Conservation (phyloP, 2,113 vertebrate genomes). For the Rhinolophus sinicus region DNA sequence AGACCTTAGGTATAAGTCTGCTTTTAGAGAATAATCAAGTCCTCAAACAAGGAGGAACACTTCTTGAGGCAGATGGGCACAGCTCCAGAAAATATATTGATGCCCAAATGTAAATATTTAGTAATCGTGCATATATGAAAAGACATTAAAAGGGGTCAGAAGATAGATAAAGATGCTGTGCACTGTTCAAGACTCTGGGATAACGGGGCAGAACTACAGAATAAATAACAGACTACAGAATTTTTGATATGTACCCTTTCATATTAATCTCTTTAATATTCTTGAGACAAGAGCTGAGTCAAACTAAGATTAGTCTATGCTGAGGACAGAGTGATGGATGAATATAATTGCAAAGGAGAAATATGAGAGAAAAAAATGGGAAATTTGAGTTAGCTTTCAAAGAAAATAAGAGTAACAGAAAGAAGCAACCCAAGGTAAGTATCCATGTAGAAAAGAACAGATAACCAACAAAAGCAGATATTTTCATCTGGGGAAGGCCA, state of each 20-base stretch:
- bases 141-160: background rate
- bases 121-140: background rate
- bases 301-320: slow-evolving; percentile 14
- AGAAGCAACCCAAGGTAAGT: slow-evolving; percentile 19
- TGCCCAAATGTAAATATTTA: background rate
- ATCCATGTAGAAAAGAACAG: slow-evolving; percentile 1
- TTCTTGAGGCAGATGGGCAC: background rate
- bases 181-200: background rate
- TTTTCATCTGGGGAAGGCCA: background rate
- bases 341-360: slow-evolving; percentile 46
- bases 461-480: background rate
- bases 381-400: slow-evolving; percentile 57
- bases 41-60: slow-evolving; percentile 24
- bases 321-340: slow-evolving; percentile 15
- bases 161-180: background rate
- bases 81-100: slow-evolving; percentile 45
- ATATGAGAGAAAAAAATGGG: background rate
- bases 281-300: slow-evolving; percentile 19
- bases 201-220: background rate
- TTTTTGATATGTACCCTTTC: background rate
- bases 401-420: slow-evolving; percentile 23
- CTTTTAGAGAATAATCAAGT: slow-evolving; percentile 28
- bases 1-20: background rate
- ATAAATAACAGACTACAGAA: slow-evolving; percentile 30
- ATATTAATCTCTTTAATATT: slow-evolving; percentile 54